Conservation (phyloP, 1,140 invertebrate genomes). For the Linepithema humile region DNA sequence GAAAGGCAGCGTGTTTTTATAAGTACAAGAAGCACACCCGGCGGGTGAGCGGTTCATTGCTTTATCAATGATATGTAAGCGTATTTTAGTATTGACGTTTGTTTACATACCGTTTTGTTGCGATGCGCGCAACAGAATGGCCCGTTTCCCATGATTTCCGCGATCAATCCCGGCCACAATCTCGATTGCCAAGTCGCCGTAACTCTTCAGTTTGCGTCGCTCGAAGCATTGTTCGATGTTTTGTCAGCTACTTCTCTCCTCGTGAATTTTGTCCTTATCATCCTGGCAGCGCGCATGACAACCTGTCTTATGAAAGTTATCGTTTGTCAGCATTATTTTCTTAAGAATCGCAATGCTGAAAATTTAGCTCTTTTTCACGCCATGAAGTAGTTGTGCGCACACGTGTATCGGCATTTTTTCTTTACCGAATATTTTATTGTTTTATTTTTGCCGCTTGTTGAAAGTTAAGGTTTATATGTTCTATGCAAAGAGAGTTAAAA, state of each 20-base stretch:
- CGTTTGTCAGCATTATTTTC: constrained; percentile 38
- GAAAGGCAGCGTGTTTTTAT: constrained; percentile 45
- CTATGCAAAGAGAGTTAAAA: background rate
- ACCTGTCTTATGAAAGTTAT: constrained; percentile 63
- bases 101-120: constrained; percentile 55
- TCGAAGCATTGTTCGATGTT: background rate
- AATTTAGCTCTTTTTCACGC: background rate
- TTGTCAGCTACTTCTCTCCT: constrained; percentile 14
- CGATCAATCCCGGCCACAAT: background rate
- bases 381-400: background rate
- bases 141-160: constrained; percentile 62
- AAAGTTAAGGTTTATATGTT: background rate
- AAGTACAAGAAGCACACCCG: background rate
- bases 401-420: background rate
- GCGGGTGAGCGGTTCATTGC: background rate
- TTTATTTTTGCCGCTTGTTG: background rate
- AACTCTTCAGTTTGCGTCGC: background rate
- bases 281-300: constrained; percentile 27
- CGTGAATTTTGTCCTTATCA: constrained; percentile 42
- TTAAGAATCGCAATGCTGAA: background rate
- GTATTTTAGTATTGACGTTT: background rate
- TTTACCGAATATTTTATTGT: background rate
- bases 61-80: constrained; percentile 40
- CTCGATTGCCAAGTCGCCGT: background rate
- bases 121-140: constrained; percentile 62